These are phyloP conservation scores for Murina feae DNA, from an alignment of 2,113 vertebrate species.

Conservation along the genomic window DNA sequence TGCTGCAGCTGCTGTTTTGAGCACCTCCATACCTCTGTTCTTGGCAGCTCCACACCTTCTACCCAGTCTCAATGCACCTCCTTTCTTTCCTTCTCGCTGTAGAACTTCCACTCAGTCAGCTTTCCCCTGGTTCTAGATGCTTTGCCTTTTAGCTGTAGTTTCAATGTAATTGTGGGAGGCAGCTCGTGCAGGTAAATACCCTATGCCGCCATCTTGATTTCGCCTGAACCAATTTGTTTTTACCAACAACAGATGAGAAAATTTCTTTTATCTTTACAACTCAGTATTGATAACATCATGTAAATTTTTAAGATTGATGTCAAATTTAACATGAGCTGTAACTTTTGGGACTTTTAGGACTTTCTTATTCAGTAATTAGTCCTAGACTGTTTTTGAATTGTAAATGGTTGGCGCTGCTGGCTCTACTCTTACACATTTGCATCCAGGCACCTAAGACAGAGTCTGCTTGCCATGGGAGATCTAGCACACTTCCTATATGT, in stretches of 20 bases:
- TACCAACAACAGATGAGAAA: not conserved
- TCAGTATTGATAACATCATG: not conserved
- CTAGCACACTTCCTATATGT: accelerated
- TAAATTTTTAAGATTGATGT: not conserved
- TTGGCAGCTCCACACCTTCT: too few species aligned
- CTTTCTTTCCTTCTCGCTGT: too few species aligned
- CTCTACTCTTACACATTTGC: not conserved
- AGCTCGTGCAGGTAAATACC: too few species aligned
- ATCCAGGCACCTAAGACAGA: accelerated
- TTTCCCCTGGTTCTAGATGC: too few species aligned
- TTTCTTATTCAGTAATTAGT: not conserved
- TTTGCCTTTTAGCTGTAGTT: too few species aligned
- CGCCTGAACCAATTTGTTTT: not conserved
- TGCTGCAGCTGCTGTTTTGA: too few species aligned
- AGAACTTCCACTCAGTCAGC: too few species aligned
- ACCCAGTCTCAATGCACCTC: too few species aligned
- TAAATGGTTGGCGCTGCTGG: not conserved
- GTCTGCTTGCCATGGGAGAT: not conserved
- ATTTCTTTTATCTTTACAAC: not conserved
- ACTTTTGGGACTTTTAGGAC: not conserved
- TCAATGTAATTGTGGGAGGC: too few species aligned
- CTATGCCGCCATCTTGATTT: too few species aligned
- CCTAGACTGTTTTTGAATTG: not conserved
- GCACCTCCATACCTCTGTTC: too few species aligned
- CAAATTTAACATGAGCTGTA: not conserved